phyloP scores from a whole-genome alignment of 1,140 invertebrate genomes.

The Sipha flava region DNA sequence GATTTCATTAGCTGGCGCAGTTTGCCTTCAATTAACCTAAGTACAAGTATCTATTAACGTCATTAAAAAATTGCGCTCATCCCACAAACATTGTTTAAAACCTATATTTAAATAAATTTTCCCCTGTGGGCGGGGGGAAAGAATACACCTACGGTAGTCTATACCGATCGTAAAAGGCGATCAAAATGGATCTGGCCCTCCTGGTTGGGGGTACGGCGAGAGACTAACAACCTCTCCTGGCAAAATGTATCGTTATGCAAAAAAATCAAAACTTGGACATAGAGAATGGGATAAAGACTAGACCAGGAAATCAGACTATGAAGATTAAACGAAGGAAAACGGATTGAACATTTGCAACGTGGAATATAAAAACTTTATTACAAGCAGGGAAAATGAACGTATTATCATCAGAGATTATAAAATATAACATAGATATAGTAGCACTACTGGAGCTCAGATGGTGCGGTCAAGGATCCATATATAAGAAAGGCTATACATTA shows the following conservation, averaged over 20 bases:
- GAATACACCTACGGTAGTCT: background rate
- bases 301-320: background rate
- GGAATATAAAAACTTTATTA: background rate
- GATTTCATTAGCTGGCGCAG: no score
- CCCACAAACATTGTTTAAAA: no score
- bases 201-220: background rate
- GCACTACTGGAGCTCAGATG: no score
- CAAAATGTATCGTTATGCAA: background rate
- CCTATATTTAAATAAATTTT: no score
- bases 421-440: no score
- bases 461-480: background rate
- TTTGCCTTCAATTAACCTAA: no score
- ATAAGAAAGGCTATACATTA: background rate
- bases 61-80: no score
- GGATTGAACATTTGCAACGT: no score
- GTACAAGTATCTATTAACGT: no score
- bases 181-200: background rate
- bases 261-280: no score
- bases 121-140: no score
- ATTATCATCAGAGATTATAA: background rate
- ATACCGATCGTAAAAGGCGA: background rate
- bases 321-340: background rate
- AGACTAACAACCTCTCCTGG: background rate
- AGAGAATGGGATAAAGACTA: background rate
- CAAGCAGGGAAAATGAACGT: background rate